Evolutionary conservation across 92 coral and sea anemone species (phyloP), one percentile per base, ranked within the genome.

Genomic region (Muricea muricata): DNA sequence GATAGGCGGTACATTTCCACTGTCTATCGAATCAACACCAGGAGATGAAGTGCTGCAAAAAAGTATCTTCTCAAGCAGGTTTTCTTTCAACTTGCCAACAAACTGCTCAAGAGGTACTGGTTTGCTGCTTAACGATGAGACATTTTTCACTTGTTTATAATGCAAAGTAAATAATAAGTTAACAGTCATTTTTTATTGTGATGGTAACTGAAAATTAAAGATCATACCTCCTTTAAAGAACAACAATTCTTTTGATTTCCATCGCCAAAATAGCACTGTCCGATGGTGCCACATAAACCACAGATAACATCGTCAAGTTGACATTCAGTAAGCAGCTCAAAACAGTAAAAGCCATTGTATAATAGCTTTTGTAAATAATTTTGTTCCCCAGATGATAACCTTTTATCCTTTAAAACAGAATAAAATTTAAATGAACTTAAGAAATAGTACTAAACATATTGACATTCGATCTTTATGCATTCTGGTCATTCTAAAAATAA

Each of bases 181-280:
- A 5, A 14, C 20, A 0, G 9, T 37, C 9, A 9, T 37, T 37
- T 37, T 37, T 37, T 4, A 37, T 37, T 37, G 42, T 37, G 42
- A 37, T 37, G 9, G 4, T 4, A 37, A 4, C 42, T 4, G 42
- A 37, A 9, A 54, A 23, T 14, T 54, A 0, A 54, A 54, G n/a
- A 28, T 42, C 84, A 61, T 17, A 80, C 84, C 28, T 26, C 84
- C 30, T 33, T 37, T 17, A 80, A 42, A 65, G 11, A 65, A 39
- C 85, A 80, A 42, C 85, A 80, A 65, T 80, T 80, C 56, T 80
- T 80, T 65, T 70, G 60, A 79, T 73, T 85, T 25, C 85, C 78
- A 76, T 85, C 89, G 23, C 89, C 79, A 12, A 77, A 34, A 40
- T 85, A 85, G 13, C 37, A 28, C 33, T 85, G 66, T 3, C 80